Evolutionary conservation across 2,888 invertebrate species (phyloP).

Genomic region (Odontocolon sp.): DNA sequence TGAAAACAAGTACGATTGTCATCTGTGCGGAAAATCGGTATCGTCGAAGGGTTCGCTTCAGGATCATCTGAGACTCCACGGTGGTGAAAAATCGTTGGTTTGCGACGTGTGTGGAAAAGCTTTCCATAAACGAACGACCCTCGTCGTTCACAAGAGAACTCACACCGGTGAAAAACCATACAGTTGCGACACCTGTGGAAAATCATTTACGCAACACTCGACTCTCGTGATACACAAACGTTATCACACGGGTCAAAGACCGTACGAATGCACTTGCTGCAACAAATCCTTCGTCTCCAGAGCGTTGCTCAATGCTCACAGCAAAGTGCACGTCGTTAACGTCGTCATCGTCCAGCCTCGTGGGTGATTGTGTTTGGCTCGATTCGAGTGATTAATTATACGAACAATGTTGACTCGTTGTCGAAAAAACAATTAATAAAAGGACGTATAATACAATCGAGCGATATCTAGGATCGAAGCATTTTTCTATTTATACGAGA

Average conservation of each 20-base stretch:
- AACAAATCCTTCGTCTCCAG: slow-evolving; percentile 79
- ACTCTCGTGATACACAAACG: slow-evolving; percentile 80
- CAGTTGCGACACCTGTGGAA: slow-evolving; percentile 79
- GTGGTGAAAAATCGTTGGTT: slow-evolving; percentile 78
- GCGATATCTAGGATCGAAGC: neutral
- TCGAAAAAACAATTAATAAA: neutral
- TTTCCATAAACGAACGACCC: slow-evolving; percentile 79
- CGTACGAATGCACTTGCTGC: slow-evolving; percentile 78
- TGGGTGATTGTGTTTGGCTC: slow-evolving; percentile 7
- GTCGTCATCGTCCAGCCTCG: slow-evolving; percentile 52
- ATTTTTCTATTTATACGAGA: neutral
- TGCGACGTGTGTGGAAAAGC: slow-evolving; percentile 80
- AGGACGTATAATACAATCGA: neutral
- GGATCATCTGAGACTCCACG: slow-evolving; percentile 79
- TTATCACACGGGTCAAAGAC: slow-evolving; percentile 80
- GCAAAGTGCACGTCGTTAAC: slow-evolving; percentile 66
- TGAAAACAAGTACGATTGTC: slow-evolving; percentile 78
- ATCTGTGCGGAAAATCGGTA: slow-evolving; percentile 79
- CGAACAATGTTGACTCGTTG: neutral
- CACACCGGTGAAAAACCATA: slow-evolving; percentile 81
- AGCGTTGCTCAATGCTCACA: slow-evolving; percentile 78
- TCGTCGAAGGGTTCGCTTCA: slow-evolving; percentile 79
- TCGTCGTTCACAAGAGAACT: slow-evolving; percentile 79
- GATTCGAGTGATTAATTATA: neutral
- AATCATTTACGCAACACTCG: slow-evolving; percentile 80